Evolutionary conservation across 1,140 invertebrate genomes (phyloP), one percentile per base, ranked within the genome.

Genomic region (Eriosoma lanigerum): DNA sequence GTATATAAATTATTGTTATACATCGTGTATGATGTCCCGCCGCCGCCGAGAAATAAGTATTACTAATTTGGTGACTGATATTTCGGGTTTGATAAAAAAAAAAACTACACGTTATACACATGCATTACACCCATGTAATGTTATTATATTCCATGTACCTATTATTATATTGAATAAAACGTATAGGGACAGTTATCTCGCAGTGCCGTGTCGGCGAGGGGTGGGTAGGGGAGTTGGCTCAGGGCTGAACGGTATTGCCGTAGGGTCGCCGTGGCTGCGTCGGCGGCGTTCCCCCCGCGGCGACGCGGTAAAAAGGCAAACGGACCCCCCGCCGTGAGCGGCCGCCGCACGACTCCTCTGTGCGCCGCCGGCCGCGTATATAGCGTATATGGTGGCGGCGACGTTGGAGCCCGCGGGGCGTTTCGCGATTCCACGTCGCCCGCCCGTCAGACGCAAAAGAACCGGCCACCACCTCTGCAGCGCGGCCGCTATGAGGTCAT

Each of bases 251-350:
- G 66, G 64, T 3, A 8, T 38, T 38, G 8, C 8, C 8, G 46
- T 15, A 50, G 68, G 62, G 50, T 46, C 50, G 32, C 68, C 73
- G 66, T 54, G 54, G 48, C 73, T 58, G 60, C 70, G 56, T 29
- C 81, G 81, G 29, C 52, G 46, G 24, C 44, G 15, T 64, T 29
- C 60, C 81, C 81, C 73, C 81, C 58, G 70, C 60, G 32, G 81
- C 81, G 75, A 72, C 48, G 52, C 75, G 75, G 75, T 78, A 78
- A 78, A 78, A 78, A 78, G 75, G 75, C 75, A 78, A 78, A 78
- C 56, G 75, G 75, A 52, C 17, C 75, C 56, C 75, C 75, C 75
- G 75, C 38, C 3, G 75, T n/a, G 75, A 60, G 75, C 52, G 38
- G 54, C 75, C 56, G 75, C 75, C 32, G 75, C 75, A 78, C 75